These are phyloP conservation scores for honey bee (Apis mellifera) DNA, from an alignment of 1,140 invertebrate species.

Conservation along the genomic window DNA sequence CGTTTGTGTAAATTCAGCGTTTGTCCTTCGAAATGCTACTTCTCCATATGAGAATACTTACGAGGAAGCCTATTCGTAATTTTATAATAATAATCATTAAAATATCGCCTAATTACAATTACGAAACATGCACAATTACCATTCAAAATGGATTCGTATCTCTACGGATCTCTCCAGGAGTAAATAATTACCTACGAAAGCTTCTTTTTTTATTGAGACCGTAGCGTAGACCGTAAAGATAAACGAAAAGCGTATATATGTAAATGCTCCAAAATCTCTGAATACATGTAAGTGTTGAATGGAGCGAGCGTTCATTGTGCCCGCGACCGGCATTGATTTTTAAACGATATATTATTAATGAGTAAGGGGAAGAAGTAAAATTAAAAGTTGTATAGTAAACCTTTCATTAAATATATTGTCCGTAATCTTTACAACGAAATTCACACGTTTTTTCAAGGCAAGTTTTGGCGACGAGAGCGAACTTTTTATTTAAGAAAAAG, in stretches of 20 bases:
- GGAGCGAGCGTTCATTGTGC: slow-evolving; percentile 64
- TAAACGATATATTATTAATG: slow-evolving; percentile 73
- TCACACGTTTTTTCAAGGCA: slow-evolving; percentile 70
- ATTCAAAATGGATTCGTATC: slow-evolving; percentile 72
- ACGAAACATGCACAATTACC: slow-evolving; percentile 70
- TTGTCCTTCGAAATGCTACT: slow-evolving; percentile 71
- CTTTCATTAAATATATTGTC: slow-evolving; percentile 74
- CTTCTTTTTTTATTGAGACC: slow-evolving; percentile 71
- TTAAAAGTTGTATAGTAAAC: slow-evolving; percentile 80
- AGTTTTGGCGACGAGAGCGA: slow-evolving; percentile 70
- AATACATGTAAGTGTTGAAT: slow-evolving; percentile 73
- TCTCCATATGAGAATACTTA: slow-evolving; percentile 69
- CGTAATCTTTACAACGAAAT: slow-evolving; percentile 80
- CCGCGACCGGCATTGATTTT: slow-evolving; percentile 74
- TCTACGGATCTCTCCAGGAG: slow-evolving; percentile 75
- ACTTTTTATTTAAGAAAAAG: slow-evolving; percentile 64
- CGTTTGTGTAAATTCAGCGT: slow-evolving; percentile 77
- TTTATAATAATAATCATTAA: slow-evolving; percentile 76
- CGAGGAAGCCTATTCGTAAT: slow-evolving; percentile 74
- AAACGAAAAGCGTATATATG: slow-evolving; percentile 66
- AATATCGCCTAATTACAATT: slow-evolving; percentile 75
- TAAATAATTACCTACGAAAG: slow-evolving; percentile 64
- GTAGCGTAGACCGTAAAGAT: slow-evolving; percentile 75
- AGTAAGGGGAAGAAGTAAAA: slow-evolving; percentile 70
- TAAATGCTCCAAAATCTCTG: slow-evolving; percentile 69